A percentile compares a stretch with the other conserved stretches of the same genome.
phyloP scores from a whole-genome alignment of 2,888 invertebrate genomes.

The Archips crataeganus region DNA sequence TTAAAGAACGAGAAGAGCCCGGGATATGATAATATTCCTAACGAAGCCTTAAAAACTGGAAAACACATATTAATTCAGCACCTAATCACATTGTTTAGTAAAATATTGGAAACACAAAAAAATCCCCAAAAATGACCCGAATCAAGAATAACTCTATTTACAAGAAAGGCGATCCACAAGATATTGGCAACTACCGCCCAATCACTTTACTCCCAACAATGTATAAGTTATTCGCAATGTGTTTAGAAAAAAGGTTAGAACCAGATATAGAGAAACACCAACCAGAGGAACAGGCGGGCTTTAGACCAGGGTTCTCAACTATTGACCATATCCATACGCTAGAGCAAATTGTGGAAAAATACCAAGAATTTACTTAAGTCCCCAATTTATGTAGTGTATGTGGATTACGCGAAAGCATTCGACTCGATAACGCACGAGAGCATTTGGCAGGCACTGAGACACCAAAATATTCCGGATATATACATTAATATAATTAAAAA shows the following conservation, averaged over 20 bases:
- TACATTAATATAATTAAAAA: background rate
- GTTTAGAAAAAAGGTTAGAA: background rate
- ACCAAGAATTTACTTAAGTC: no score
- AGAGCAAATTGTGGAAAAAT: conserved; percentile 4
- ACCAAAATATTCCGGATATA: background rate
- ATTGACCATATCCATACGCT: background rate
- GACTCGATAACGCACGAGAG: background rate
- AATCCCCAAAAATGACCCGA: no score
- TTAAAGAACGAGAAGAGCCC: no score
- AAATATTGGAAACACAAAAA: no score
- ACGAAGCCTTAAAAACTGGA: no score
- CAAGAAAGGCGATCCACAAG: conserved; percentile 9
- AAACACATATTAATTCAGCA: no score
- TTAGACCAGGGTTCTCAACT: background rate
- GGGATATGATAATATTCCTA: no score
- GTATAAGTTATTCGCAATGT: conserved; percentile 3
- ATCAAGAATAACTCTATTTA: background rate
- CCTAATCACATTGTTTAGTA: no score
- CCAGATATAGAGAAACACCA: background rate
- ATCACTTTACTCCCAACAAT: conserved; percentile 1
- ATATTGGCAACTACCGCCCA: conserved; percentile 11
- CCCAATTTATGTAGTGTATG: background rate
- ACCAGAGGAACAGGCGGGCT: conserved; percentile 6
- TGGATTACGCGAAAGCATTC: background rate
- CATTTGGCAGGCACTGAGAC: background rate